Base-by-base conservation (phyloP, 2,888 invertebrate species). In the Antheraea yamamai region DNA sequence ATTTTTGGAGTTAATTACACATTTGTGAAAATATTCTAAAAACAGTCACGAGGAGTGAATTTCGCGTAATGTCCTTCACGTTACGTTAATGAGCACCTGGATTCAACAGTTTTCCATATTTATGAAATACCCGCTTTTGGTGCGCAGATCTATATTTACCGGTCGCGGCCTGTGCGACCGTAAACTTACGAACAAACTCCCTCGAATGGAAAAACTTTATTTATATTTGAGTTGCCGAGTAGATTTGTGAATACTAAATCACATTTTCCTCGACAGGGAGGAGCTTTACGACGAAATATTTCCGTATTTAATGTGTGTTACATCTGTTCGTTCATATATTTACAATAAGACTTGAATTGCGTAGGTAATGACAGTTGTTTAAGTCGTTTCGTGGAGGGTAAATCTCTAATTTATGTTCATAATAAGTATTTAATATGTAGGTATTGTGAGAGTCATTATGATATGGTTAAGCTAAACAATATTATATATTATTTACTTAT, bases 171-270 rank as follows among this genome's bases (percentile, higher is more conserved):
- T 80, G 78, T 75, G 82, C 83, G 85, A 87, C 89, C 89, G 89
- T 89, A 92, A 91, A 90, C 89, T 92, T 91, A 85, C 81, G 81
- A 78, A 83, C 81, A 76, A 91, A 90, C 89, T 89, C 87, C 84
- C 87, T 86, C 86, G 88, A 89, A 91, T 90, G 90, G 91, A 92
- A 92, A 92, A 93, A 92, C 91, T 92, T 93, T 92, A 92, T 92
- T 92, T 91, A 91, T 91, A 91, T 91, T 91, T 91, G 91, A 91
- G 89, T 91, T 90, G 84, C 85, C 47, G 86, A 84, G 86, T 84
- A 82, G 89, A 88, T 90, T 89, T 88, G 88, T 90, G 92, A 92
- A 92, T 92, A 91, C 91, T 84, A 89, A 92, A 93, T 92, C 90
- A 72, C 52, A 76, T 74, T 72, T 76, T 4, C 55, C 71, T 72